Conservation (phyloP, 35 echinoderm and acorn worm genomes). For the Anneissia japonica region DNA sequence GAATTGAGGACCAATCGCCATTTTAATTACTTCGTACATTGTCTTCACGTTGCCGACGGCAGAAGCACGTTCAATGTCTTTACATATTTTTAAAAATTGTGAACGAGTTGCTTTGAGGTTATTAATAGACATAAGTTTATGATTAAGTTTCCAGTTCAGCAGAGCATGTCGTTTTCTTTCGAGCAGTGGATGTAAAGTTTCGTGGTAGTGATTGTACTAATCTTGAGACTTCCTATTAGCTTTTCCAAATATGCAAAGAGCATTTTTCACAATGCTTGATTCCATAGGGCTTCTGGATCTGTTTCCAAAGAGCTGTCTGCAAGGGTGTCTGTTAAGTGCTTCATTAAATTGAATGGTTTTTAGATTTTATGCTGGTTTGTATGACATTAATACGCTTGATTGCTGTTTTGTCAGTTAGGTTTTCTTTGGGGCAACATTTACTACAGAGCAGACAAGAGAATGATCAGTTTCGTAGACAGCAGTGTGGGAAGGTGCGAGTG, state of each 20-base stretch:
- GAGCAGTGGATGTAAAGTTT: too few relatives aligned
- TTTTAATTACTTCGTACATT: slow-evolving; percentile 7
- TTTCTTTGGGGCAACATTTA: background rate
- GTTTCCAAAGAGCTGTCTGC: too few relatives aligned
- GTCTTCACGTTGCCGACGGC: background rate
- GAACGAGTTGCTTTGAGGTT: background rate
- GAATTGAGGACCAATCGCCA: background rate
- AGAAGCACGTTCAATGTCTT: background rate
- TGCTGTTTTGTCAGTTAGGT: too few relatives aligned
- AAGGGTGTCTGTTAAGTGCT: too few relatives aligned
- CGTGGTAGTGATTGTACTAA: too few relatives aligned
- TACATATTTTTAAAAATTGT: background rate
- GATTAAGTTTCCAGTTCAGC: background rate
- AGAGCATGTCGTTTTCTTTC: slow-evolving; percentile 7
- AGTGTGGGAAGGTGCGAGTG: slow-evolving; percentile 3
- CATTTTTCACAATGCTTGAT: too few relatives aligned
- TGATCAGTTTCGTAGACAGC: slow-evolving; percentile 9
- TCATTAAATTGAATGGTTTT: too few relatives aligned
- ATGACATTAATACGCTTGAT: too few relatives aligned
- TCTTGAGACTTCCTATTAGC: too few relatives aligned
- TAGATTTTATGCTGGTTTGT: background rate
- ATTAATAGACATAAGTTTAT: background rate
- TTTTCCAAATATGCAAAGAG: too few relatives aligned
- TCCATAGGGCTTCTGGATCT: too few relatives aligned
- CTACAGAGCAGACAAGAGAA: background rate